phyloP scores from a whole-genome alignment of 1,140 invertebrate species.

The Uloborus diversus region DNA sequence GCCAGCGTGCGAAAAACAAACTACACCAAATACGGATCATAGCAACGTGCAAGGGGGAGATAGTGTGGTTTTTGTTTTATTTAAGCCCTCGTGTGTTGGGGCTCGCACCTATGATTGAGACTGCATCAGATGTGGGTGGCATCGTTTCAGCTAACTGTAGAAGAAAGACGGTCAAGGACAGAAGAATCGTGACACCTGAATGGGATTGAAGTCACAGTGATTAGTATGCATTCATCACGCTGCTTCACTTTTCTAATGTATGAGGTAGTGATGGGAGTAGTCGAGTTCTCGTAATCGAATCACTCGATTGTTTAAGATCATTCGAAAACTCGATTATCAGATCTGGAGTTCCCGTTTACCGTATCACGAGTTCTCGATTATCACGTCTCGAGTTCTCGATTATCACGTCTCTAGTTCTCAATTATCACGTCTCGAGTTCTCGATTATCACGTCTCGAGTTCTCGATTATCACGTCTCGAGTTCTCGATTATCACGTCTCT shows the following conservation, averaged over 20 bases:
- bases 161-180: slow-evolving; percentile 99
- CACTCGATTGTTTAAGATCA: too few relatives aligned
- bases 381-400: too few relatives aligned
- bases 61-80: slow-evolving; percentile 11
- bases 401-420: too few relatives aligned
- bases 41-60: slow-evolving; percentile 50
- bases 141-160: slow-evolving; percentile 96
- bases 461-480: too few relatives aligned
- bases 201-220: slow-evolving; percentile 67
- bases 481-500: too few relatives aligned
- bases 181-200: slow-evolving; percentile 98
- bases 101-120: slow-evolving; percentile 90
- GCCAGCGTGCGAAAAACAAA: slow-evolving; percentile 52
- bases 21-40: slow-evolving; percentile 47
- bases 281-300: too few relatives aligned
- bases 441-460: too few relatives aligned
- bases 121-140: slow-evolving; percentile 96
- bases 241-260: not conserved
- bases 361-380: too few relatives aligned
- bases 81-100: not conserved
- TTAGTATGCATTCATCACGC: slow-evolving; percentile 11
- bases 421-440: too few relatives aligned
- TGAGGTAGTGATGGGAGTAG: too few relatives aligned
- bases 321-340: too few relatives aligned
- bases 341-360: too few relatives aligned